Percentiles rank a stretch among this genome's conserved stretches.
Evolutionary conservation across 2,797 vertebrate genomes (phyloP).

Genomic region (Diceros bicornis): DNA sequence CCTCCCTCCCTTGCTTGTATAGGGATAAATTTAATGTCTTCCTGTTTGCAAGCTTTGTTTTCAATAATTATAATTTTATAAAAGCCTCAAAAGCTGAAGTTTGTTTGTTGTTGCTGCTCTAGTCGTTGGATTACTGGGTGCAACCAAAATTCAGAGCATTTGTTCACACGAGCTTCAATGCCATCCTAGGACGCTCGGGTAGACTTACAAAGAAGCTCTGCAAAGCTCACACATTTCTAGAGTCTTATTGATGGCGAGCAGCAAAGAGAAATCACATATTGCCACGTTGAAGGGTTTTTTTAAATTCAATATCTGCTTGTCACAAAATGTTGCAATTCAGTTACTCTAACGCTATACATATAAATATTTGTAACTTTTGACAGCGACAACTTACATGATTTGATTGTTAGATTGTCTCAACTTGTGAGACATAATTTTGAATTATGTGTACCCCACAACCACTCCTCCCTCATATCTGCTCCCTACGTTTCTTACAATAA

Average conservation of each 20-base stretch:
- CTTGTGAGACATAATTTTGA: rapidly evolving
- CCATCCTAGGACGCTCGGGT: rapidly evolving
- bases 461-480: rapidly evolving
- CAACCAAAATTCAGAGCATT: neutral
- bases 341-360: no score
- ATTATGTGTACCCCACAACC: rapidly evolving
- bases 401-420: neutral
- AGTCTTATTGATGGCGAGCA: rapidly evolving
- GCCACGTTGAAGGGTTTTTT: neutral
- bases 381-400: rapidly evolving
- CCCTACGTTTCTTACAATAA: rapidly evolving
- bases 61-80: neutral
- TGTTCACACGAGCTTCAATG: neutral
- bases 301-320: neutral
- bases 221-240: rapidly evolving
- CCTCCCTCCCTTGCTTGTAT: neutral
- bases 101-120: neutral
- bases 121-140: rapidly evolving
- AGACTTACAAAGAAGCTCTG: neutral
- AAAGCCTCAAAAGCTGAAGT: neutral
- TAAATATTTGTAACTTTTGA: no score
- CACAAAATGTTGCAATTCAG: rapidly evolving
- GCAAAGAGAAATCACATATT: rapidly evolving
- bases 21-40: neutral
- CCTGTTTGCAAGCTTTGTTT: neutral